Base-by-base conservation (phyloP, 2,113 vertebrate genomes). In the Prochilodus magdalenae region DNA sequence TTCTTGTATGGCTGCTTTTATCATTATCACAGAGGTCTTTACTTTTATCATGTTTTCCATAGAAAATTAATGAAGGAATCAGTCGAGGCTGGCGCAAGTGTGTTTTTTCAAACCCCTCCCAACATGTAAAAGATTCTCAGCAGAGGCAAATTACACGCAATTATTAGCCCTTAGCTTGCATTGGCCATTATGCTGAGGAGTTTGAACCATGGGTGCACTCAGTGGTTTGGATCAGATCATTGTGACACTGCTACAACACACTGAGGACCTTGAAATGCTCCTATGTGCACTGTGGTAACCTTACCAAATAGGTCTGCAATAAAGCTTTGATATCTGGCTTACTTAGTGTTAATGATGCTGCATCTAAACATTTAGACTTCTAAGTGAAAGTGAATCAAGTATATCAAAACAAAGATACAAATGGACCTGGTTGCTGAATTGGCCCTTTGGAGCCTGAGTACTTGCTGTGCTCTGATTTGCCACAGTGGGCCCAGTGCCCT, bases 41-140 rank as follows among this genome's bases (percentile, higher is more conserved):
- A 75, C 59, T 62, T 82, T 47, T 20, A n/a, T 59, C 49, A n/a
- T 51, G 14, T 36, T 24, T 77, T 55, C 29, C 0, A 2, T 22
- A n/a, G 20, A 14, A 79, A 67, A 69, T 77, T 73, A 77, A 83
- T 83, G 67, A 62, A 51, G 53, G 40, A 60, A 59, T 60, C 36
- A 75, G 49, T 72, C 74, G n/a, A 33, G 57, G 67, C 29, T 33
- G 70, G 10, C 33, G 67, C 74, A 24, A 83, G 63, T 24, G 67
- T 73, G 75, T 83, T 77, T 83, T 78, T 83, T 67, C 73, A 70
- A n/a, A n/a, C n/a, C n/a, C 53, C 36, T 20, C n/a, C 47, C 27
- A 36, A 65, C 57, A 78, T 83, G 40, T 47, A 73, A 65, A 24
- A 67, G 27, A 49, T 30, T 30, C 63, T 69, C 11, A n/a, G 27